These are phyloP conservation scores for Acipenser oxyrinchus DNA, from an alignment of 2,797 vertebrate genomes.

Conservation along the genomic window DNA sequence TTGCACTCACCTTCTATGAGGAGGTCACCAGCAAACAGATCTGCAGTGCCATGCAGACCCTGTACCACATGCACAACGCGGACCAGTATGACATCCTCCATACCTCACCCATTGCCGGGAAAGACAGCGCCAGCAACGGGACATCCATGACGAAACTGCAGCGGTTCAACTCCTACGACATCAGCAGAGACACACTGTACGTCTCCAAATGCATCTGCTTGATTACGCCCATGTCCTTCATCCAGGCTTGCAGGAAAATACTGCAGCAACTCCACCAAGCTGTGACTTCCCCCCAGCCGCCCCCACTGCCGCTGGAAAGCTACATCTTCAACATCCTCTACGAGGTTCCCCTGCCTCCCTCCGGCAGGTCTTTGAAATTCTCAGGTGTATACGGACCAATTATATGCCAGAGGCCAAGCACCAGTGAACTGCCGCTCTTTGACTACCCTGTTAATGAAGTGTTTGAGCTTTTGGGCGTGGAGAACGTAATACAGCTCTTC, in stretches of 20 bases:
- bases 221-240: constrained; percentile 93
- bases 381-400: constrained; percentile 88
- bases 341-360: constrained; percentile 89
- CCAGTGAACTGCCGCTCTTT: constrained; percentile 85
- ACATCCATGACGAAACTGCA: constrained; percentile 83
- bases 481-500: constrained; percentile 93
- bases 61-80: constrained; percentile 98
- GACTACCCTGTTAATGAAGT: constrained; percentile 87
- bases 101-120: constrained; percentile 53
- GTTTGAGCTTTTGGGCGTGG: constrained; percentile 87
- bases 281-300: constrained; percentile 85
- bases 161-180: constrained; percentile 96
- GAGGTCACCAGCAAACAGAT: constrained; percentile 98
- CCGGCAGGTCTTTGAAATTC: constrained; percentile 90
- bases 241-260: constrained; percentile 85
- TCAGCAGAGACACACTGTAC: constrained; percentile 90
- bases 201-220: constrained; percentile 97
- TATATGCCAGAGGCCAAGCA: constrained; percentile 92
- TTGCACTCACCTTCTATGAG: constrained; percentile 94
- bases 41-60: constrained; percentile 97
- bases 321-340: constrained; percentile 96
- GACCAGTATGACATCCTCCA: constrained; percentile 88
- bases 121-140: constrained; percentile 60
- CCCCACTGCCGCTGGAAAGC: constrained; percentile 92
- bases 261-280: constrained; percentile 88